Conservation (phyloP, 2,113 vertebrate genomes). For the Mesoclemmys tuberculata region DNA sequence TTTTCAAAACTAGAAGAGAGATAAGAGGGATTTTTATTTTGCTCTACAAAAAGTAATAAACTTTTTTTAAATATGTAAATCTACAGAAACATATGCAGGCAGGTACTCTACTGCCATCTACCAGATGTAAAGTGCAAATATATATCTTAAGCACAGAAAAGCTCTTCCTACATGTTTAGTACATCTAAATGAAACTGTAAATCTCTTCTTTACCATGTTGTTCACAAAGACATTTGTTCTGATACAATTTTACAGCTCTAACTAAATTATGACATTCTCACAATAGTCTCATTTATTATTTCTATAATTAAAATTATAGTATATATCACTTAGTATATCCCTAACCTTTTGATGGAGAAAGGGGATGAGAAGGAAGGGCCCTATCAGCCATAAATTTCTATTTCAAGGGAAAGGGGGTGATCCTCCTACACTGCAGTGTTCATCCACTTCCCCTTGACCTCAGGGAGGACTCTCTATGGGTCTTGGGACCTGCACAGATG, state of each 20-base stretch:
- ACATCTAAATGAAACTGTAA: background rate
- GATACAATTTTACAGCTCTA: background rate
- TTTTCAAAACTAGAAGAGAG: background rate
- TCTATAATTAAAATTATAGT: background rate
- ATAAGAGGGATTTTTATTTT: background rate
- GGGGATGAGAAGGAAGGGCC: background rate
- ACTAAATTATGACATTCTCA: background rate
- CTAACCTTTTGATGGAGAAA: background rate
- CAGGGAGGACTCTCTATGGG: background rate
- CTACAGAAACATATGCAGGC: background rate
- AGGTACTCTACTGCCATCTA: conserved; percentile 72
- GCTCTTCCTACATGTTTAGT: background rate
- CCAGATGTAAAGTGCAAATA: background rate
- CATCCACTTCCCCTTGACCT: background rate
- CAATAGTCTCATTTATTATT: background rate
- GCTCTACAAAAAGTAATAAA: background rate
- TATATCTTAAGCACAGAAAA: background rate
- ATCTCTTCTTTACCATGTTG: background rate
- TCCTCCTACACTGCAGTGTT: background rate
- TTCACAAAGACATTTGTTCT: background rate
- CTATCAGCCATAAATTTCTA: background rate
- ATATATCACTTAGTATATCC: background rate
- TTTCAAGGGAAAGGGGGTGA: background rate
- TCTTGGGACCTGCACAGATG: background rate
- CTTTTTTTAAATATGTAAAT: background rate